Evolutionary conservation across 2,797 vertebrate genomes (phyloP).

Genomic region (Lacerta bilineata): DNA sequence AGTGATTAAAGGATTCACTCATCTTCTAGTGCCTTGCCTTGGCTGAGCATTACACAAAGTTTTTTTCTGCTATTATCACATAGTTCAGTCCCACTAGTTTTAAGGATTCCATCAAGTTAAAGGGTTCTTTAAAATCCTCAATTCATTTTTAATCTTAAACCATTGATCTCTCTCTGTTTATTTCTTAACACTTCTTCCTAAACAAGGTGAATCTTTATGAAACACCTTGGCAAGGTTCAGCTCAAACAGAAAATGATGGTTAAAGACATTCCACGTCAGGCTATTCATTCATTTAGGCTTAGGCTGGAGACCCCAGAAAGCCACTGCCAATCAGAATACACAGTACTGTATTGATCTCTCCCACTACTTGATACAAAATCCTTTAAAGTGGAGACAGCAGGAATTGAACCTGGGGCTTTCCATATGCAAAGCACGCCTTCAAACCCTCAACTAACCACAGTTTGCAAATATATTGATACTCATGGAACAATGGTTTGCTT

Average conservation of each 20-base stretch:
- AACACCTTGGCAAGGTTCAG: not conserved
- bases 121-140: not conserved
- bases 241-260: not conserved
- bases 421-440: no score
- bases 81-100: constrained; percentile 41
- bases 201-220: not conserved
- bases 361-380: not conserved
- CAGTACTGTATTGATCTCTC: not conserved
- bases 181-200: not conserved
- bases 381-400: not conserved
- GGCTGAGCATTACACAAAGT: constrained; percentile 25
- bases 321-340: not conserved
- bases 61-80: constrained; percentile 47
- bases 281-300: not conserved
- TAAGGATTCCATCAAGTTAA: constrained; percentile 29
- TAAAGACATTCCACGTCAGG: not conserved
- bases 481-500: not conserved
- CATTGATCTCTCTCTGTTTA: not conserved
- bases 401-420: not conserved
- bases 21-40: constrained; percentile 19
- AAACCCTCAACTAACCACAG: not conserved
- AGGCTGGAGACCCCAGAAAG: not conserved
- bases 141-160: not conserved
- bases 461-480: not conserved
- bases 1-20: constrained; percentile 56